These are phyloP conservation scores for Peromyscus leucopus DNA, from an alignment of 2,113 vertebrate species.

Conservation along the genomic window DNA sequence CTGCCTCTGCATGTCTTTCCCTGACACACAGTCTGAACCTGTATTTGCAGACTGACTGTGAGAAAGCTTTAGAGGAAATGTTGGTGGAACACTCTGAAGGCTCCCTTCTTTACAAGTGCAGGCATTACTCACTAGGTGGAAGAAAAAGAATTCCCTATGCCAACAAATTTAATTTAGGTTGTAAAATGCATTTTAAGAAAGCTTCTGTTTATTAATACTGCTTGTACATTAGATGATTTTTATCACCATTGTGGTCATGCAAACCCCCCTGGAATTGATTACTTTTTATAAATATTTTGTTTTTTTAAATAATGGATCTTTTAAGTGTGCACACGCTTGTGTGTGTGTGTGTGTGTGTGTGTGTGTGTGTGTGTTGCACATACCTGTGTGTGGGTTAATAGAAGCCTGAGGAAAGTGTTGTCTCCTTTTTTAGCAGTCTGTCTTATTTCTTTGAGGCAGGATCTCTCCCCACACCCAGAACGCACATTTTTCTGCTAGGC, in stretches of 20 bases:
- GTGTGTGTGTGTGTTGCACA: not conserved
- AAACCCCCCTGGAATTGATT: constrained; percentile 60
- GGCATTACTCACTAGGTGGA: not conserved
- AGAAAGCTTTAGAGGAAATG: not conserved
- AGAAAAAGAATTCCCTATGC: not conserved
- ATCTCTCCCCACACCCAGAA: not conserved
- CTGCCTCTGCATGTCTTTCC: not conserved
- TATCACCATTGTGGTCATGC: not conserved
- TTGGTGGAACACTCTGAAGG: not conserved
- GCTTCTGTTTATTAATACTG: constrained; percentile 28
- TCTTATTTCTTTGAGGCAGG: not conserved
- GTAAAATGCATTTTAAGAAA: constrained; percentile 36
- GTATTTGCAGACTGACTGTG: not conserved
- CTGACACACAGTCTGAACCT: not conserved
- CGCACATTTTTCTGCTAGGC: not conserved
- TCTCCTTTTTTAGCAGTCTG: not conserved
- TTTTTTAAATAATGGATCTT: not conserved
- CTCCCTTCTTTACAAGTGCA: not conserved
- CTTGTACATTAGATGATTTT: constrained; percentile 32
- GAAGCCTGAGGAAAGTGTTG: not conserved
- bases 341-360: not conserved
- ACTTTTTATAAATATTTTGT: not conserved
- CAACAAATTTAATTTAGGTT: not conserved
- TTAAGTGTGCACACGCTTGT: not conserved
- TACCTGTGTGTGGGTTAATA: not conserved